Evolutionary conservation across 2,113 vertebrate species (phyloP), one percentile per base, ranked within the genome.

Genomic region (Holacanthus passer): DNA sequence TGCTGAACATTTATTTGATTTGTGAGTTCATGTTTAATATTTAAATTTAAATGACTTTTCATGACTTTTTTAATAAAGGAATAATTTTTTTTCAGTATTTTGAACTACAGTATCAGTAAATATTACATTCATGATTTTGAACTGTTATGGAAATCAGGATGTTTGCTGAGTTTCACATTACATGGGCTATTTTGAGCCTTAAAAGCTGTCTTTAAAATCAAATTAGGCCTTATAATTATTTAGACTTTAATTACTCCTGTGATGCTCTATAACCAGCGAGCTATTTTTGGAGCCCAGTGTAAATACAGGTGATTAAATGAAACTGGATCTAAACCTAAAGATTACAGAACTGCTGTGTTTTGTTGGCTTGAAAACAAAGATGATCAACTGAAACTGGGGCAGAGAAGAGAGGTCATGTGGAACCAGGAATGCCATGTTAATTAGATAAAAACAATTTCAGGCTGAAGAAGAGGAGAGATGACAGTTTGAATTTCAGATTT

Each of bases 241-340:
- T 20, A 20, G 58, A 19, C 8, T 69, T 59, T 20, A 48, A n/a
- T 68, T 50, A n/a, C 29, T 48, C 20, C 13, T 6, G 2, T 68
- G 16, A 22, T 19, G 22, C 9, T 14, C 9, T 32, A 1, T 19
- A 45, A 56, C 9, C 7, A 56, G 20, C 3, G 14, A 63, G 4
- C 14, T 73, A 17, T 31, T 10, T 35, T 19, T 37, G 20, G 35
- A 29, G 53, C 24, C 3, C 10, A 29, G 17, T 58, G 53, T 58
- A 58, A 71, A 31, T 43, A 43, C 3, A 58, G n/a, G 39, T 71
- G 35, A 43, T 71, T 58, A 58, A 71, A 56, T 41, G 11, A 65
- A 55, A 24, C 32, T 24, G 22, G 8, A 48, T 24, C 2, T 48
- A 20, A 63, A 74, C 12, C 2, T 48, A 20, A 63, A 74, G 14